Base-by-base conservation (phyloP, 2,888 invertebrate species). In the Dichetophora obliterata region DNA sequence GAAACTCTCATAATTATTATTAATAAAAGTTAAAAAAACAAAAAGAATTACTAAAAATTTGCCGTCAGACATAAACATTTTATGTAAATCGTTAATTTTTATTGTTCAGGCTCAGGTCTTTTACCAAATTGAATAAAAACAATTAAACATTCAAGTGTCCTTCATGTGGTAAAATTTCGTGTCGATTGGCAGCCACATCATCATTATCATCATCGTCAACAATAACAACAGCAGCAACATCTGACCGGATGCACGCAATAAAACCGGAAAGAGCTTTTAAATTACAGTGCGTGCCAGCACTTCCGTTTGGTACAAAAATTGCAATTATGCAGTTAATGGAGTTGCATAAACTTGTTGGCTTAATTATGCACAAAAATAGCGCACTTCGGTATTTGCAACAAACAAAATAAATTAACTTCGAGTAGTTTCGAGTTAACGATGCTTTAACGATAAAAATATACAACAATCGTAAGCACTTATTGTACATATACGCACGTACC, bases 311-410 rank as follows among this genome's bases (percentile, higher is more conserved):
- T 54, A 57, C 48, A 63, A 65, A 73, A 73, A 48, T 63, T 63
- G 63, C 73, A 73, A 73, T 73, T 73, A 73, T 63, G 73, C 61
- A 63, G 73, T 73, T 73, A 73, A 73, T 73, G 73, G 63, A 73
- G 57, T 59, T 57, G 73, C 73, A 63, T 65, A 63, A 65, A 61
- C 63, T 73, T 48, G 63, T 73, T 73, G 48, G 65, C 63, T 73
- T 57, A 57, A 71, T 71, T 71, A 71, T 57, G 71, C 71, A 71
- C 27, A 27, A 71, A 43, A 43, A 57, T 34, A 34, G 31, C 52
- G 8, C 54, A n/a, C 71, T 54, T 57, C 22, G 37, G 57, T 31
- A 16, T 14, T 34, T 54, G 37, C 37, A 57, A 57, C 71, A 71
- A 71, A 54, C 57, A 37, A 34, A 52, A 34, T 57, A 69, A 69